These are phyloP conservation scores for Drymodes brunneopygia DNA, from an alignment of 2,113 vertebrate species.

Conservation along the genomic window DNA sequence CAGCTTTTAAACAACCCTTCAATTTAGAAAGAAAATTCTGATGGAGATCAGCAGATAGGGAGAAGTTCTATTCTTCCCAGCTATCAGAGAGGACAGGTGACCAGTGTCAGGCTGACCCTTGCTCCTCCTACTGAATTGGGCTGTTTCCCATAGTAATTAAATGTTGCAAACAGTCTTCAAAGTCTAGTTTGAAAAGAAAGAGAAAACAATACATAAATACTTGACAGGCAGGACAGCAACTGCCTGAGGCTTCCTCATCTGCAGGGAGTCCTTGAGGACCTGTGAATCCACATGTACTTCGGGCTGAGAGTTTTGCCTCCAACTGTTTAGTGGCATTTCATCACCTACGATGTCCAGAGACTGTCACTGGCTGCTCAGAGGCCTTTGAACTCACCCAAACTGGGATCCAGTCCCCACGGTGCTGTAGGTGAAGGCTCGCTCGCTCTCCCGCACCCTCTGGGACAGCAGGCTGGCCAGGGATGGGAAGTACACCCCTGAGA, in stretches of 20 bases:
- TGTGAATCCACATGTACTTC: not conserved
- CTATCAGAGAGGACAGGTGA: not conserved
- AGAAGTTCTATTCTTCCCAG: not conserved
- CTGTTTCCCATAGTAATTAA: not conserved
- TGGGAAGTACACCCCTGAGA: constrained; percentile 72
- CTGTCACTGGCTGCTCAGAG: not conserved
- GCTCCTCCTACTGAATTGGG: not conserved
- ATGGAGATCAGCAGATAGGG: not conserved
- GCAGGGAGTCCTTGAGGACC: not conserved
- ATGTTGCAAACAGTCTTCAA: not conserved
- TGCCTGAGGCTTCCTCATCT: constrained; percentile 46
- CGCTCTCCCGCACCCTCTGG: constrained; percentile 85
- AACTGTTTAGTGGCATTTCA: constrained; percentile 9
- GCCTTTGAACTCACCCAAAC: constrained; percentile 81
- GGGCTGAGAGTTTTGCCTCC: constrained; percentile 40
- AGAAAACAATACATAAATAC: not conserved
- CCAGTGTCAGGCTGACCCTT: not conserved
- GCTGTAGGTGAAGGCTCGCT: constrained; percentile 92
- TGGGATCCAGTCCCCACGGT: constrained; percentile 90
- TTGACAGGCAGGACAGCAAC: not conserved
- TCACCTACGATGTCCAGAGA: not conserved
- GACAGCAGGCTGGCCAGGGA: constrained; percentile 83
- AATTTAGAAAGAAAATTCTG: not conserved
- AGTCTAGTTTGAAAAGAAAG: not conserved
- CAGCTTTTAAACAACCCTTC: not conserved